These are phyloP conservation scores for cattle (Bos taurus) DNA, from an alignment of 2,113 vertebrate species.

Conservation along the genomic window DNA sequence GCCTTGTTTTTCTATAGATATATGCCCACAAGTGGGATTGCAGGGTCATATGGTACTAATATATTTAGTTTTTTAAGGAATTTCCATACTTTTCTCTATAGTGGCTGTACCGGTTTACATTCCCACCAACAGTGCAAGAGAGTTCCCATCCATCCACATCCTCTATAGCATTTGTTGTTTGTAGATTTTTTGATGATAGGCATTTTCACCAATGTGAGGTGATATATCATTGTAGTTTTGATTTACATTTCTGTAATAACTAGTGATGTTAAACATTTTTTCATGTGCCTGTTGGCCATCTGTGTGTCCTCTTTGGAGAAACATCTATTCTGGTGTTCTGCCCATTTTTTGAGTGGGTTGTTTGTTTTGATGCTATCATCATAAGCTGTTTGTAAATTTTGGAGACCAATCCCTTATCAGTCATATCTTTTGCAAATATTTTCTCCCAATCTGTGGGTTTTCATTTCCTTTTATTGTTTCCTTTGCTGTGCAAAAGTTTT, in stretches of 20 bases:
- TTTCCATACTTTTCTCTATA: background rate
- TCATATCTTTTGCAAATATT: background rate
- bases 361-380: background rate
- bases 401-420: background rate
- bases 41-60: background rate
- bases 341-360: background rate
- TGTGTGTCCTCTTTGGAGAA: background rate
- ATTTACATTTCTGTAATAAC: background rate
- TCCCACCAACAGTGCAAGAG: background rate
- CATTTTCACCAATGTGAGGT: background rate
- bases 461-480: background rate
- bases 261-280: background rate
- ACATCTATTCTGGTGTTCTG: background rate
- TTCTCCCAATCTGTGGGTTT: background rate
- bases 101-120: background rate
- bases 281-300: background rate
- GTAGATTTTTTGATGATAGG: background rate
- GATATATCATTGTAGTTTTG: background rate
- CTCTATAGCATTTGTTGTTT: background rate
- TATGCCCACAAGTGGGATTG: background rate
- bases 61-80: background rate
- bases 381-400: background rate
- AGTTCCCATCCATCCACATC: background rate
- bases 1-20: background rate
- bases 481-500: background rate